phyloP scores from a whole-genome alignment of 2,113 vertebrate genomes.

The Boulengeromyrus knoepffleri region DNA sequence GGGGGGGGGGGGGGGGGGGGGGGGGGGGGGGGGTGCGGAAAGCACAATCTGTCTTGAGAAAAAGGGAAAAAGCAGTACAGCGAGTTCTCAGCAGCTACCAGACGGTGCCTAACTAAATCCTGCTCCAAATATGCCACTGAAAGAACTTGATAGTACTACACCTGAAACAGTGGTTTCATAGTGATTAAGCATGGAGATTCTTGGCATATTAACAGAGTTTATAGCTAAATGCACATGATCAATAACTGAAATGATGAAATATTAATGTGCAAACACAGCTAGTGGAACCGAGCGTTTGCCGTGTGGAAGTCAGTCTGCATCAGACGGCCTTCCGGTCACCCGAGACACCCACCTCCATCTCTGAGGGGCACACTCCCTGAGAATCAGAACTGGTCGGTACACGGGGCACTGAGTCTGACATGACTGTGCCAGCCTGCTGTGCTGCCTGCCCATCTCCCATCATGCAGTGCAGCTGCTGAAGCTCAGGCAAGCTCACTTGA shows the following conservation, averaged over 20 bases:
- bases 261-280: background rate
- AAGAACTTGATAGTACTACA: background rate
- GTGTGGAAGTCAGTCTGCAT: background rate
- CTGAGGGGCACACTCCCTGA: slow-evolving; percentile 30
- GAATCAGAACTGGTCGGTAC: slow-evolving; percentile 34
- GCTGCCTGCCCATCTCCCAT: slow-evolving; percentile 65
- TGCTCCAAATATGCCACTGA: background rate
- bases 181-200: background rate
- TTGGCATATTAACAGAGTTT: background rate
- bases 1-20: too few species aligned
- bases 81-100: background rate
- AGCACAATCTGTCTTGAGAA: background rate
- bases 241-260: background rate
- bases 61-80: background rate
- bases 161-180: background rate
- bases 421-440: slow-evolving; percentile 39
- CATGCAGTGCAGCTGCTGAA: slow-evolving; percentile 82
- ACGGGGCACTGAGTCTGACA: background rate
- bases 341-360: slow-evolving; percentile 37
- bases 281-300: background rate
- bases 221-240: background rate
- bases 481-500: slow-evolving; percentile 88
- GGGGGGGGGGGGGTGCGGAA: too few species aligned
- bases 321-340: background rate
- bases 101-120: background rate